Percentiles rank a stretch among this genome's conserved stretches.
Evolutionary conservation across 2,797 vertebrate genomes (phyloP).

Genomic region (Sternarchorhynchus goeldii): DNA sequence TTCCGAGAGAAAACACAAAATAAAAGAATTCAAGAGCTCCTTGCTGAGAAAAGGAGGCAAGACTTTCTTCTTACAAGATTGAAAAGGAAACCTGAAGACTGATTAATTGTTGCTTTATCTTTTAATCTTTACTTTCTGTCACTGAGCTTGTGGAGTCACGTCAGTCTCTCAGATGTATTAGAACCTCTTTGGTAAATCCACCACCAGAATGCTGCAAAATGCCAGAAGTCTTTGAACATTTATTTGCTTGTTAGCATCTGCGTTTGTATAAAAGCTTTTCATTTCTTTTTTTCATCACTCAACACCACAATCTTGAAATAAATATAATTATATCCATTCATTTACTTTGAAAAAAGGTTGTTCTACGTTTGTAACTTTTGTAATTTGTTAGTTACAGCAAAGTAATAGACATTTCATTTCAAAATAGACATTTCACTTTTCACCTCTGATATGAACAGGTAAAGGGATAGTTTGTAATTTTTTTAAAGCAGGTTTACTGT

Average conservation of each 20-base stretch:
- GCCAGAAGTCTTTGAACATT: slow-evolving; percentile 12
- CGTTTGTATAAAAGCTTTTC: slow-evolving; percentile 14
- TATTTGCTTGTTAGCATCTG: slow-evolving; percentile 22
- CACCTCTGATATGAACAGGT: neutral
- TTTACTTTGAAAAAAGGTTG: neutral
- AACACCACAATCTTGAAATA: neutral
- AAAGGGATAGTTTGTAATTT: neutral
- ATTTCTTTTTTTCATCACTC: neutral
- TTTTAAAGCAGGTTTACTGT: neutral
- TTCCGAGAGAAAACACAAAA: slow-evolving; percentile 87
- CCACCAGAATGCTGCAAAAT: neutral
- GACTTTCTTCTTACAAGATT: slow-evolving; percentile 61
- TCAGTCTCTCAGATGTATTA: slow-evolving; percentile 24
- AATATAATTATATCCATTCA: neutral
- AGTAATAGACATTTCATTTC: neutral
- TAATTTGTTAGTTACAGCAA: no score
- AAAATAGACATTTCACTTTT: slow-evolving; percentile 4
- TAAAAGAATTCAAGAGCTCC: slow-evolving; percentile 91
- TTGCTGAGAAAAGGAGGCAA: slow-evolving; percentile 83
- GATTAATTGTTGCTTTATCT: slow-evolving; percentile 34
- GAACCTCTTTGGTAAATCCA: slow-evolving; percentile 14
- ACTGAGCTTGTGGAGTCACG: slow-evolving; percentile 10
- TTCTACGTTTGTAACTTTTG: neutral
- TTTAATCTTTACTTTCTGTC: neutral
- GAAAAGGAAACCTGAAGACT: slow-evolving; percentile 51